phyloP scores from a whole-genome alignment of 2,888 invertebrate species.

The Oscheius sp. region DNA sequence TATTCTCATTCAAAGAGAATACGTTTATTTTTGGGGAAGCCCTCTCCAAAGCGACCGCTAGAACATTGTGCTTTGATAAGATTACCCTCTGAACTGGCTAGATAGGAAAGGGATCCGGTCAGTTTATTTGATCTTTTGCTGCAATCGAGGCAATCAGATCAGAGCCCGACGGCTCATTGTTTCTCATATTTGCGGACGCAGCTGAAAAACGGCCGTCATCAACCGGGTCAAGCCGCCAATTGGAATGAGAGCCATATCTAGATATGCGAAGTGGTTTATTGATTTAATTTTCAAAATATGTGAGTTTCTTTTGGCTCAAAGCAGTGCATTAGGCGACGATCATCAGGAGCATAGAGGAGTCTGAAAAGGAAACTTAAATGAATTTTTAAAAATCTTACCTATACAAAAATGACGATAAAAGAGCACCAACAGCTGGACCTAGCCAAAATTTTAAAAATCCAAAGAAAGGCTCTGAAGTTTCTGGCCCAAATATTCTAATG shows the following conservation, averaged over 20 bases:
- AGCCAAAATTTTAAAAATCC: conserved; percentile 47
- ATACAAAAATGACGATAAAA: conserved; percentile 44
- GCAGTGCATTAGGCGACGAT: conserved; percentile 32
- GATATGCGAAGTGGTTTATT: background rate
- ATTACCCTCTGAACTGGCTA: conserved; percentile 12
- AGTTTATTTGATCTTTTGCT: conserved; percentile 8
- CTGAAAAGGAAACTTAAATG: conserved; percentile 9
- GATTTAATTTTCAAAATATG: conserved; percentile 11
- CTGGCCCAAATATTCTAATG: background rate
- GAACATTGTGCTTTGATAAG: background rate
- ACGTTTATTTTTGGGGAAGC: too few relatives aligned
- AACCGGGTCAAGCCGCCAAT: conserved; percentile 22
- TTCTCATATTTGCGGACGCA: conserved; percentile 27
- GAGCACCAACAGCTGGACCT: conserved; percentile 48
- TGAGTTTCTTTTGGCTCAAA: conserved; percentile 25
- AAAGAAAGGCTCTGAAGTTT: conserved; percentile 20
- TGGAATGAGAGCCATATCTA: conserved; percentile 11
- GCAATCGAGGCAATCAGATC: conserved; percentile 28
- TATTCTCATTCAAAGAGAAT: too few relatives aligned
- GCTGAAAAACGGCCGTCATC: conserved; percentile 30
- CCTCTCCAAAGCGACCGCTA: too few relatives aligned
- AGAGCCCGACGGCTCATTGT: conserved; percentile 26
- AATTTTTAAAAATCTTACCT: conserved; percentile 33
- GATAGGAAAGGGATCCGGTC: conserved; percentile 26
- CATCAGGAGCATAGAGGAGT: conserved; percentile 33